phyloP scores from a whole-genome alignment of 2,888 invertebrate species.

The Caenorhabditis sp. region DNA sequence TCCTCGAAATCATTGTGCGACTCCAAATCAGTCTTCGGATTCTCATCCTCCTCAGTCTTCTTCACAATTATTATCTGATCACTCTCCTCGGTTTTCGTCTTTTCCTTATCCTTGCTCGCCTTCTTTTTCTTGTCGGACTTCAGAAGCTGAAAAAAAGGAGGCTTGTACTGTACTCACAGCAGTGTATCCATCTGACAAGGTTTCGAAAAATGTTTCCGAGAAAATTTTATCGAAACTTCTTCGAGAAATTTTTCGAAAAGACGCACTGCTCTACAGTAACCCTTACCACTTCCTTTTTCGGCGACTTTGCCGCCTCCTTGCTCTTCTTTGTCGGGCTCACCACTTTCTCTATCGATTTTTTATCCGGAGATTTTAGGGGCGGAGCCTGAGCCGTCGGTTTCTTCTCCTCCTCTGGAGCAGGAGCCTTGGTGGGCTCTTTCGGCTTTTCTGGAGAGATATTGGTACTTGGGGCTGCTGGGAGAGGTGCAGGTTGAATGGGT shows the following conservation, averaged over 20 bases:
- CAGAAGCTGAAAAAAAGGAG: too few species aligned
- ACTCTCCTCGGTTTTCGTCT: slow-evolving; percentile 21
- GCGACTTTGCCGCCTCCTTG: slow-evolving; percentile 9
- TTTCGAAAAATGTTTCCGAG: too few species aligned
- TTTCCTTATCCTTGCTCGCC: slow-evolving; percentile 4
- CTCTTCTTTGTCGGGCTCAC: background rate
- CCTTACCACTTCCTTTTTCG: slow-evolving; percentile 20
- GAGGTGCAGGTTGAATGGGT: background rate
- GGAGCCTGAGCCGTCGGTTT: too few species aligned
- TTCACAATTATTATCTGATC: slow-evolving; percentile 25
- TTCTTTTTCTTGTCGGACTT: slow-evolving; percentile 3
- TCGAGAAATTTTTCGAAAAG: too few species aligned
- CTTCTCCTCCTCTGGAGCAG: background rate
- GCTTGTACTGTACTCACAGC: too few species aligned
- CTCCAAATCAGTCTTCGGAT: slow-evolving; percentile 55
- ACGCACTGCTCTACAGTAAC: too few species aligned
- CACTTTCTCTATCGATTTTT: slow-evolving; percentile 3
- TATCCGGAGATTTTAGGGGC: background rate
- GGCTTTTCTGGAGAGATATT: background rate
- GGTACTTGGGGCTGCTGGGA: background rate
- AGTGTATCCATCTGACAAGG: too few species aligned
- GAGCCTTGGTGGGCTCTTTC: background rate
- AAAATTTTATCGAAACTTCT: too few species aligned
- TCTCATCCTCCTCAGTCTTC: slow-evolving; percentile 30
- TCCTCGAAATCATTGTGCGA: slow-evolving; percentile 23